Evolutionary conservation across 2,888 invertebrate genomes (phyloP).

Genomic region (Melipona bicolor): DNA sequence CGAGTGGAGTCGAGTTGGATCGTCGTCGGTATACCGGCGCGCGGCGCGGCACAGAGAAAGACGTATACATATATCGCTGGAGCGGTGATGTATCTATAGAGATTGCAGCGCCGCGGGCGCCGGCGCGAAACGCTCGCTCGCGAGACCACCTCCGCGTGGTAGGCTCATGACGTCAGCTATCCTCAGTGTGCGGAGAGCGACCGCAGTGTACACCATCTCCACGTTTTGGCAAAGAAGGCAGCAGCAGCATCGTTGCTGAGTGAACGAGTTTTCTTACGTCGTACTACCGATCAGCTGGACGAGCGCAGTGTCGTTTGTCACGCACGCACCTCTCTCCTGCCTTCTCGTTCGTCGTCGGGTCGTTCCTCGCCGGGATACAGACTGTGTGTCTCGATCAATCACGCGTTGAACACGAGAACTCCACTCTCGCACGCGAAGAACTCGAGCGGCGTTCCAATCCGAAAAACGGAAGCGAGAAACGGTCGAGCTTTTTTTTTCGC

Average conservation of each 20-base stretch:
- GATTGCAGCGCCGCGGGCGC: constrained; percentile 77
- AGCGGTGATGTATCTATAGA: constrained; percentile 68
- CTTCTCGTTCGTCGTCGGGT: constrained; percentile 15
- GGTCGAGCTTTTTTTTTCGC: neutral
- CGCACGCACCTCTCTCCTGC: neutral
- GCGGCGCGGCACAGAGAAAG: constrained; percentile 24
- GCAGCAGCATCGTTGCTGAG: constrained; percentile 61
- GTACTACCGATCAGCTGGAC: constrained; percentile 56
- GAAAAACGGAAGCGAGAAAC: neutral
- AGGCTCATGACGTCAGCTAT: constrained; percentile 82
- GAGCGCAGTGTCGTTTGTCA: constrained; percentile 30
- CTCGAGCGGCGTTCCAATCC: constrained; percentile 8
- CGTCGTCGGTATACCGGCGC: constrained; percentile 48
- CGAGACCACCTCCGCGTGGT: constrained; percentile 83
- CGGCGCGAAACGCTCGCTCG: constrained; percentile 79
- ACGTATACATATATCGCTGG: constrained; percentile 45
- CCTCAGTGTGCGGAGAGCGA: constrained; percentile 84
- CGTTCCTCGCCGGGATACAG: neutral
- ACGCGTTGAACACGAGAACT: neutral
- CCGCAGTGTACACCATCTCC: constrained; percentile 82
- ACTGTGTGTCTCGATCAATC: neutral
- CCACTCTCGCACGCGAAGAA: neutral
- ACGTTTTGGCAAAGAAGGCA: constrained; percentile 74
- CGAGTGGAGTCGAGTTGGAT: constrained; percentile 61
- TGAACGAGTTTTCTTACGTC: constrained; percentile 60